Base-by-base conservation (phyloP, 2,888 invertebrate species). In the Thera britannica region DNA sequence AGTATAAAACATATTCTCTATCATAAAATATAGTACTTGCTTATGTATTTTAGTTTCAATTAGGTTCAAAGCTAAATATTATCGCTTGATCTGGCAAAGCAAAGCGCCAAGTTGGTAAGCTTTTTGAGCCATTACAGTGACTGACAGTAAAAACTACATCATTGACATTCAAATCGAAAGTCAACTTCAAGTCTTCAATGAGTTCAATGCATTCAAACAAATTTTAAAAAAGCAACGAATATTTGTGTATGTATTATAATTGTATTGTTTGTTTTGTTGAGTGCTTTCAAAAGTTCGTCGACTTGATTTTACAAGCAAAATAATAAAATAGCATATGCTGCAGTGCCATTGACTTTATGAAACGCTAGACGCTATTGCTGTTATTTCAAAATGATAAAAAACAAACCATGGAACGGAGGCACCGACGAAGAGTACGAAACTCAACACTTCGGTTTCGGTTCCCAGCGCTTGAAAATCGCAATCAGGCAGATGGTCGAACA, bases 361-460 rank as follows among this genome's bases (percentile, higher is more conserved):
- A 41, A 41, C 5, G 6, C 44, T 46, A 9, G 44, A 46, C 23
- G 8, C 51, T 12, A n/a, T 4, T 49, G n/a, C 6, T 5, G 6
- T 5, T 23, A 11, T 6, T 58, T 23, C 9, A 77, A 75, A 72
- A 93, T 92, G 92, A 90, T 90, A 49, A 86, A 86, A 79, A 84
- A 83, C 7, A 75, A 81, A 59, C 80, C 82, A 6, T 93, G 93
- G 93, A 78, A 72, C 36, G 93, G 93, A 56, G 93, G 93, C 9
- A 85, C 85, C 12, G 86, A 90, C 2, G 93, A 94, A 82, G 94
- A 94, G 83, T 93, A 93, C 72, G 91, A 93, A 77, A 93, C 93
- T 0, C 93, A 94, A 74, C 90, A 89, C 73, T 94, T 93, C 62
- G 92, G 93, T 59, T 94, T 94, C 72, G 94, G 94, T 34, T 79